Evolutionary conservation across 1,140 invertebrate species (phyloP).

Genomic region (Drosophila nannoptera): DNA sequence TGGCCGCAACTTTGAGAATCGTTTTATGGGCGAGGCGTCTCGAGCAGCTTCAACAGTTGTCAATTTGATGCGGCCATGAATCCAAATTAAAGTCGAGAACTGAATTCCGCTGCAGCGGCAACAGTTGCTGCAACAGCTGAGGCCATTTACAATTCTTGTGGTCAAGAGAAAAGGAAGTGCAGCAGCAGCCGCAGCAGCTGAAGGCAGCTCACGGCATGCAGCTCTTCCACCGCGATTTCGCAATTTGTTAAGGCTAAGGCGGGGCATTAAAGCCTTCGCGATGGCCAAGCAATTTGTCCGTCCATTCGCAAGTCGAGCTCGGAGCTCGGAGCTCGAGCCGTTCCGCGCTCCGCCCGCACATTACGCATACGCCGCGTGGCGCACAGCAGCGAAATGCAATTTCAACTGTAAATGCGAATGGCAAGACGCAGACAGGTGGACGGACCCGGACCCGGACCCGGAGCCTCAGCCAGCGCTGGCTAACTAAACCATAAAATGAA

Average conservation of each 20-base stretch:
- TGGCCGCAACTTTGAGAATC: too few species aligned
- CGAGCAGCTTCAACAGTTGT: background rate
- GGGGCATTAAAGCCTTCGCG: conserved; percentile 28
- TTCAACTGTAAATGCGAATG: conserved; percentile 19
- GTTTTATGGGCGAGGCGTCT: too few species aligned
- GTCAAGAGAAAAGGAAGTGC: too few species aligned
- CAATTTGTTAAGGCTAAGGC: conserved; percentile 39
- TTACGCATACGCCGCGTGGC: conserved; percentile 46
- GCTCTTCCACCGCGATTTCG: conserved; percentile 26
- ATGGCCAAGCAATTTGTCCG: conserved; percentile 33
- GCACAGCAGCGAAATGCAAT: conserved; percentile 32
- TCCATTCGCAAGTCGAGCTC: conserved; percentile 27
- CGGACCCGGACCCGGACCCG: background rate
- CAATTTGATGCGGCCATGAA: background rate
- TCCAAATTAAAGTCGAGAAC: background rate
- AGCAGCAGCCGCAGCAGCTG: too few species aligned
- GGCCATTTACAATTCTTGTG: conserved; percentile 3
- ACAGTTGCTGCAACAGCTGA: conserved; percentile 4
- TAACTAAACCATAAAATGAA: conserved; percentile 11
- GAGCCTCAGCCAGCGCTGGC: conserved; percentile 1
- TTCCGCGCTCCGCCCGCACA: background rate
- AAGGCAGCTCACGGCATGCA: too few species aligned
- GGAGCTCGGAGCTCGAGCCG: too few species aligned
- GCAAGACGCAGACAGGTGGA: conserved; percentile 18
- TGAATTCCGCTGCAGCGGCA: background rate